Percentiles rank a stretch among this genome's conserved stretches.
Conservation (phyloP, 2,888 invertebrate genomes). For the Ceramica pisi region DNA sequence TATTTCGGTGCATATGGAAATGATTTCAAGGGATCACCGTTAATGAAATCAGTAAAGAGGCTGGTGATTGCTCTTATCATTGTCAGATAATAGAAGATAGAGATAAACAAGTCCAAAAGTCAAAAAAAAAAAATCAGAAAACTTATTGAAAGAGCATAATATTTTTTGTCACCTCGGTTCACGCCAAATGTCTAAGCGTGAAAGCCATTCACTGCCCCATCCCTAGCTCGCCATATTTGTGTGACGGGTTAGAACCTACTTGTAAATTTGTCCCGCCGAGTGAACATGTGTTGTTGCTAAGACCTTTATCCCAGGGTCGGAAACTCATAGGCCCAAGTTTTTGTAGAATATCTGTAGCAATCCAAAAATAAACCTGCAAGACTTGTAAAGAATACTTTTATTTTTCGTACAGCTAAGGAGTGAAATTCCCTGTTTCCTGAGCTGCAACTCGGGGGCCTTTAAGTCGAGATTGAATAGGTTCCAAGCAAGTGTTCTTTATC, state of each 20-base stretch:
- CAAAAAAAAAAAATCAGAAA: no score
- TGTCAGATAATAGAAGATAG: not conserved
- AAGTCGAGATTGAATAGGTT: no score
- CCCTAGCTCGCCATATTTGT: conserved; percentile 52
- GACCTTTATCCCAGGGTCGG: conserved; percentile 40
- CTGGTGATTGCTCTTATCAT: not conserved
- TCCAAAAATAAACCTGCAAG: not conserved
- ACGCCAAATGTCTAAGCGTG: not conserved
- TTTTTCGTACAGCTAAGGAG: no score
- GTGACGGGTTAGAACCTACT: conserved; percentile 47
- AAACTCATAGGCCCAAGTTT: conserved; percentile 21
- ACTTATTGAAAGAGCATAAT: no score
- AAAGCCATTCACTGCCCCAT: conserved; percentile 11
- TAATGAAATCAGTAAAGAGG: no score
- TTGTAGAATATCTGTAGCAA: not conserved
- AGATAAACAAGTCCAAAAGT: no score
- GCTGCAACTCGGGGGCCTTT: no score
- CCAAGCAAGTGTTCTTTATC: no score
- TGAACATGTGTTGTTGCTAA: conserved; percentile 49
- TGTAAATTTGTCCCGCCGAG: conserved; percentile 40
- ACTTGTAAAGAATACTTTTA: not conserved
- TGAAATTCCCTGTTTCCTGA: no score
- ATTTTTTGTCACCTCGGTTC: not conserved
- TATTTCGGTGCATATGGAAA: no score
- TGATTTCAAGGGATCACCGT: no score